Base-by-base conservation (phyloP, 2,888 invertebrate species). In the Hemaris fuciformis region DNA sequence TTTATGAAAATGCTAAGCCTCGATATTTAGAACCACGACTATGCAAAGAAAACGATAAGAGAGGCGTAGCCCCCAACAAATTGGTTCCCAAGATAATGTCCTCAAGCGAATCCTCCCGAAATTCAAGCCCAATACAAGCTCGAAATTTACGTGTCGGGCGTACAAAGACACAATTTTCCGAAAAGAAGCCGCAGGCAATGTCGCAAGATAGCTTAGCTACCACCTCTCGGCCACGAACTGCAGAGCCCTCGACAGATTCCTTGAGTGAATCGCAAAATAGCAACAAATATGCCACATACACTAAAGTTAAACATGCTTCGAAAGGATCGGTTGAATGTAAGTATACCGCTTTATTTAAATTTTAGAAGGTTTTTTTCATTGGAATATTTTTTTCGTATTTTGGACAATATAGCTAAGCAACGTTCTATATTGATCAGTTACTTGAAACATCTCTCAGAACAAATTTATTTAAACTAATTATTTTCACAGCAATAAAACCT, bases 31-130 rank as follows among this genome's bases (percentile, higher is more conserved):
- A 95, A 69, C 94, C 95, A 2, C 89, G 93, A 23, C 18, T 64
- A 8, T 18, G 59, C 1, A 83, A 77, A 57, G 81, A 80, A 3
- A 70, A 57, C 3, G 74, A 73, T 1, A 77, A 73, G 59, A 80
- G 77, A 56, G 65, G 80, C 65, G 46, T 79, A 68, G 70, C 81
- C 20, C 67, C 83, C 1, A 89, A 87, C 31, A 93, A 90, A 61
- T 74, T 90, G 20, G 80, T 86, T 20, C 87, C 91, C 43, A 91
- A 90, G 66, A 87, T 93, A 77, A 85, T 93, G 15, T 94, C 53
- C 15, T 94, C 94, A 0, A 94, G 94, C 56, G 95, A 95, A 71
- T 95, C 95, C 0, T 95, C 95, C 0, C 90, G 95, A 10, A 95
- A 95, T 64, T 95, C 95, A 1, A 95, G 95, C 72, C 95, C 95